Conservation (phyloP, 2,113 vertebrate genomes). For the Corvus cornix region DNA sequence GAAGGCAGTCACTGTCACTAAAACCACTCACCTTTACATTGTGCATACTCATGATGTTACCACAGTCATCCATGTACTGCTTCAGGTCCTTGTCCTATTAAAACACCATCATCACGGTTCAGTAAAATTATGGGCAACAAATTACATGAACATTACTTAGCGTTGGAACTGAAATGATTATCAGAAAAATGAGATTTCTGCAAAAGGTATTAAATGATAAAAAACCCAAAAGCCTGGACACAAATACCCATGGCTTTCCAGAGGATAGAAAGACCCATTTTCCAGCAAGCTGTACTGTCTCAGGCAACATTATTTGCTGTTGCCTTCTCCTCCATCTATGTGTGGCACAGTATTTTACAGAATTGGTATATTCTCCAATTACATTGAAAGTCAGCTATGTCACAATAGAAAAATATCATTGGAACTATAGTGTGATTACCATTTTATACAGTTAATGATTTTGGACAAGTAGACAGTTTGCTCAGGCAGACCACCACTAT, state of each 20-base stretch:
- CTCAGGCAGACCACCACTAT: neutral
- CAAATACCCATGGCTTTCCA: neutral
- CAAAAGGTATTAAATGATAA: neutral
- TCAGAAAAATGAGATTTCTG: neutral
- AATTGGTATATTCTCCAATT: neutral
- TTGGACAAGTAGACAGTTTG: neutral
- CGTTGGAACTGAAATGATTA: neutral
- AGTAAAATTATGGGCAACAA: neutral
- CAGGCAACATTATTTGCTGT: neutral
- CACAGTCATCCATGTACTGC: constrained; percentile 99
- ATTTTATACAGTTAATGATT: neutral
- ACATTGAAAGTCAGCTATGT: neutral
- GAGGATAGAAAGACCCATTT: neutral
- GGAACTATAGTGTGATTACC: neutral
- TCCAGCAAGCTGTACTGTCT: neutral
- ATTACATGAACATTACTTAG: neutral
- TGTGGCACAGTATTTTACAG: neutral
- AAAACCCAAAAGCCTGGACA: neutral
- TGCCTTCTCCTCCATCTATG: neutral
- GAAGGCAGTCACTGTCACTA: neutral
- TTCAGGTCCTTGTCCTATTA: constrained; percentile 97
- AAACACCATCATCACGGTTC: neutral
- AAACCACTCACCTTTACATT: constrained; percentile 89
- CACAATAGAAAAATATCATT: neutral
- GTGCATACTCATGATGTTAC: constrained; percentile 99